Conservation (phyloP, 2,888 invertebrate species). For the Drosophila macrothrix region DNA sequence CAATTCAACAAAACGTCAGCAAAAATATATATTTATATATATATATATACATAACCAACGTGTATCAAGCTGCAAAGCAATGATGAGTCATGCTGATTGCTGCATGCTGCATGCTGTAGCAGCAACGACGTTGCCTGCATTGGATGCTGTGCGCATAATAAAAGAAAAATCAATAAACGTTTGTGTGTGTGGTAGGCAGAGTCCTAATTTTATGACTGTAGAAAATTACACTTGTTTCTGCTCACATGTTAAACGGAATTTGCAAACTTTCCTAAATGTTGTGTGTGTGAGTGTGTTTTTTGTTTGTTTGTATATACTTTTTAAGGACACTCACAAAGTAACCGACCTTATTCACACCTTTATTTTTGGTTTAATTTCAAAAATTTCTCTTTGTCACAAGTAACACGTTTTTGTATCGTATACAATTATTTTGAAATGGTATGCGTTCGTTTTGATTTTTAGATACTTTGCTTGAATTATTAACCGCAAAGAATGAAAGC, state of each 20-base stretch:
- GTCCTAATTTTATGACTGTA: constrained; percentile 20
- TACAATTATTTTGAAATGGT: constrained; percentile 20
- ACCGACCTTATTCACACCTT: constrained; percentile 29
- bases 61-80: constrained; percentile 30
- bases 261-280: constrained; percentile 38
- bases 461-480: constrained; percentile 32
- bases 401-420: constrained; percentile 19
- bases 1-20: constrained; percentile 11
- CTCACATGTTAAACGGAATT: constrained; percentile 25
- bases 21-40: constrained; percentile 1
- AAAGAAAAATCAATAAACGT: constrained; percentile 46
- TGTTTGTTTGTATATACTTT: background rate
- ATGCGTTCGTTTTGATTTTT: constrained; percentile 26
- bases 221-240: constrained; percentile 20
- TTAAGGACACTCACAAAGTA: constrained; percentile 47
- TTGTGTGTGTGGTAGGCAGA: constrained; percentile 7
- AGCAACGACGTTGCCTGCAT: constrained; percentile 17
- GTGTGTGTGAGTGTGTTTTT: background rate
- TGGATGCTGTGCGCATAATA: constrained; percentile 42
- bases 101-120: constrained; percentile 36
- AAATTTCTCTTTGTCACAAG: constrained; percentile 12
- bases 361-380: background rate
- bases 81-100: constrained; percentile 49
- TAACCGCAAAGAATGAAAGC: constrained; percentile 50
- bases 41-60: constrained; percentile 7